Evolutionary conservation across 2,888 invertebrate species (phyloP), one percentile per base, ranked within the genome.

Genomic region (Nomada fucata): DNA sequence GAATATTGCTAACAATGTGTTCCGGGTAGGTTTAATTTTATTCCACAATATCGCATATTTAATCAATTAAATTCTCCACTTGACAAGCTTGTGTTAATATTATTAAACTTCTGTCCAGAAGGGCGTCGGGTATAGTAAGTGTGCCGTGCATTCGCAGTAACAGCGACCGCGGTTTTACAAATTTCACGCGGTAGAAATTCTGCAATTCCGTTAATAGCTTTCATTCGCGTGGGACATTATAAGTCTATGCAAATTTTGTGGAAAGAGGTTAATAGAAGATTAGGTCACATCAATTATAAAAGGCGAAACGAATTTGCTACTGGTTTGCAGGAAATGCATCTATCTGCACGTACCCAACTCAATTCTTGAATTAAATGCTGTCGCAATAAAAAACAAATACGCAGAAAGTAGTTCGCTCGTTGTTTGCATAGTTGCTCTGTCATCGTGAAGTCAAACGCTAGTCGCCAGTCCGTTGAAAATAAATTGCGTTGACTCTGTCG

Each of bases 401-500:
- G 5, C 4, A 9, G 52, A 53, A n/a, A 36, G n/a, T 9, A 20
- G 4, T 9, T 9, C 3, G 18, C 2, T 53, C 18, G 0, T 13
- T 52, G n/a, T 10, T 0, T 10, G 13, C n/a, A 50, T 15, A 50
- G 18, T 3, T 18, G 50, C 50, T 52, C 13, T 0, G 42, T 63
- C 2, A 1, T 0, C 23, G 18, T 23, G 23, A 50, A 73, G 42
- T 13, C 23, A 15, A 2, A 7, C 26, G 1, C 15, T 0, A 36
- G 29, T 1, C 11, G 42, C 10, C 18, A 20, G 36, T 13, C 44
- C 4, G 47, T 61, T 36, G 61, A 55, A 61, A 61, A 64, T 53
- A 67, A 36, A 73, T 73, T 78, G 52, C 47, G n/a, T 61, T 23
- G 47, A 23, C 52, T 67, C 36, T 61, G 73, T 73, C 60, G 73